A percentile compares a stretch with the other conserved stretches of the same genome.
phyloP scores from a whole-genome alignment of 2,888 invertebrate genomes.

The Gnatocerus cornutus region DNA sequence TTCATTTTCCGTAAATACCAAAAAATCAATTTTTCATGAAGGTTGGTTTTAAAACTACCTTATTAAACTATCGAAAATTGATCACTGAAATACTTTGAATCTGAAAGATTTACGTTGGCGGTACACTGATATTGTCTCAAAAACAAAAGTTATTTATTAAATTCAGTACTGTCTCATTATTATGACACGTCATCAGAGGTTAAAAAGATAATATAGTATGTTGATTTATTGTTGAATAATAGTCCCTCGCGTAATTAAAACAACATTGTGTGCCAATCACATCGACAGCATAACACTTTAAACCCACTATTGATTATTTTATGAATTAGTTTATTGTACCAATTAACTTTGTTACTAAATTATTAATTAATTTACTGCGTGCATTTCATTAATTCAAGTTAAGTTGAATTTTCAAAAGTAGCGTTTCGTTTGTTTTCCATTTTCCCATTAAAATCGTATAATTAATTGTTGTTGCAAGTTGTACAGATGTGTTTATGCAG shows the following conservation, averaged over 20 bases:
- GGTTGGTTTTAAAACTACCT: neutral
- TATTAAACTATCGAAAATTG: no score
- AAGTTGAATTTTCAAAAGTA: neutral
- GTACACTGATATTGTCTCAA: no score
- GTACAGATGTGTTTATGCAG: no score
- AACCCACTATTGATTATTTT: slow-evolving; percentile 1
- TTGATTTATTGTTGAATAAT: slow-evolving; percentile 8
- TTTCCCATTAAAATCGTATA: no score
- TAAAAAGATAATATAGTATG: neutral
- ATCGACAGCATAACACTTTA: slow-evolving; percentile 3
- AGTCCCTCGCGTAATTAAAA: slow-evolving; percentile 3
- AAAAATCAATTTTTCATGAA: no score
- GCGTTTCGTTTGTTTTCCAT: no score
- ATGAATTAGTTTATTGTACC: slow-evolving; percentile 1
- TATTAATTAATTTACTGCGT: neutral
- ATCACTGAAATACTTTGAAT: no score
- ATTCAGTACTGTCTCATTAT: no score
- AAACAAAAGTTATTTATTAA: no score
- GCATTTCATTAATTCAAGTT: neutral
- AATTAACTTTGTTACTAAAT: slow-evolving; percentile 1
- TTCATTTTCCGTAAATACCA: slow-evolving; percentile 3
- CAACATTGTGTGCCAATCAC: slow-evolving; percentile 3
- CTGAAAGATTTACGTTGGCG: no score
- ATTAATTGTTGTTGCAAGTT: no score
- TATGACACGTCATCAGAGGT: no score